A percentile compares a stretch with the other conserved stretches of the same genome.
Evolutionary conservation across 2,113 vertebrate species (phyloP).

Genomic region (Cinclus mexicanus): DNA sequence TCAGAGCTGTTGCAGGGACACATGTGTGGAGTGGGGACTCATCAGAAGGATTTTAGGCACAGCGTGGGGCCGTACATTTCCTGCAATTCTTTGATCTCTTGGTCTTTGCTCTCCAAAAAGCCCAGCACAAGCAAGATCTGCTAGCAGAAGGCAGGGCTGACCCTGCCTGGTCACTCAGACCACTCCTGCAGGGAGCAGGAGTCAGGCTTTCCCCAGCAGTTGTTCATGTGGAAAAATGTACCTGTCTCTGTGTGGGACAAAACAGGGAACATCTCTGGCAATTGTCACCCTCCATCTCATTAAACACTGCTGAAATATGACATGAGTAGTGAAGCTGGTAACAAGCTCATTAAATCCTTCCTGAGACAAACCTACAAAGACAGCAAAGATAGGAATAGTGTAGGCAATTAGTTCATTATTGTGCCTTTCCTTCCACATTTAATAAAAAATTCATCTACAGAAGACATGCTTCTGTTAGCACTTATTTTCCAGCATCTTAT

Average conservation of each 20-base stretch:
- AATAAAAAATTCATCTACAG: constrained; percentile 18
- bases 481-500: not conserved
- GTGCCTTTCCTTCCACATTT: not conserved
- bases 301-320: not conserved
- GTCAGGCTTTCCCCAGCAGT: not conserved
- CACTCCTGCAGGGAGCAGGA: not conserved
- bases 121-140: not conserved
- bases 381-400: not conserved
- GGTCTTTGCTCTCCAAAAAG: not conserved
- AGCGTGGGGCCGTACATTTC: not conserved
- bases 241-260: not conserved
- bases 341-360: not conserved
- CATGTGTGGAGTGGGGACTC: not conserved
- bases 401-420: constrained; percentile 4
- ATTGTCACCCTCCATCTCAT: not conserved
- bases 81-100: not conserved
- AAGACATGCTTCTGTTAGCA: not conserved
- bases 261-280: not conserved
- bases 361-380: not conserved
- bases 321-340: not conserved
- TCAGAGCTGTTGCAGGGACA: not conserved
- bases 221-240: not conserved
- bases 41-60: not conserved
- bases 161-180: not conserved
- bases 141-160: not conserved